These are phyloP conservation scores for Colinus virginianus DNA, from an alignment of 2,113 vertebrate genomes.

Conservation along the genomic window DNA sequence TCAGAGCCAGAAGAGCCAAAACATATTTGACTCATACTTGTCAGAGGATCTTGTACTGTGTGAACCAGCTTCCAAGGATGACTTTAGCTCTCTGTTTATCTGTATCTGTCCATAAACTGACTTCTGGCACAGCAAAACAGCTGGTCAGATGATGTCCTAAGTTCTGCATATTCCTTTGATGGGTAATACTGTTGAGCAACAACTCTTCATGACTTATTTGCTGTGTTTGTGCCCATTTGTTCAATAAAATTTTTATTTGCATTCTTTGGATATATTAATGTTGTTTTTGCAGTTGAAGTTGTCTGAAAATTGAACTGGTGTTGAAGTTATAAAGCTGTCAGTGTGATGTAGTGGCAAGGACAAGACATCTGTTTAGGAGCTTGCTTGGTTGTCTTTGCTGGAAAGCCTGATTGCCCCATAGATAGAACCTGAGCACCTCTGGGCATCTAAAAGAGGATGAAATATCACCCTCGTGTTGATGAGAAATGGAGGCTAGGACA, in stretches of 20 bases:
- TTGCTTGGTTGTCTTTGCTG: neutral
- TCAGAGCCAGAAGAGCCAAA: neutral
- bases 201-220: neutral
- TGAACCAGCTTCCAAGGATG: neutral
- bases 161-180: neutral
- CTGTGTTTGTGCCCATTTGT: neutral
- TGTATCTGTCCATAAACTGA: neutral
- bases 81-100: neutral
- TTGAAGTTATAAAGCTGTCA: neutral
- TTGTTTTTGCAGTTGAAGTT: neutral
- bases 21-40: neutral
- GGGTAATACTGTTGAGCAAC: neutral
- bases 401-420: neutral
- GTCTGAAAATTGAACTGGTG: neutral
- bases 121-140: neutral
- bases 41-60: neutral
- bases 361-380: neutral
- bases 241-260: neutral
- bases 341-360: neutral
- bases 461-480: neutral
- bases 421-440: neutral
- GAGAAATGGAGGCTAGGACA: neutral
- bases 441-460: neutral
- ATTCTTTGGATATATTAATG: neutral
- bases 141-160: neutral